phyloP scores from a whole-genome alignment of 2,113 vertebrate species.

The Ammospiza caudacuta region DNA sequence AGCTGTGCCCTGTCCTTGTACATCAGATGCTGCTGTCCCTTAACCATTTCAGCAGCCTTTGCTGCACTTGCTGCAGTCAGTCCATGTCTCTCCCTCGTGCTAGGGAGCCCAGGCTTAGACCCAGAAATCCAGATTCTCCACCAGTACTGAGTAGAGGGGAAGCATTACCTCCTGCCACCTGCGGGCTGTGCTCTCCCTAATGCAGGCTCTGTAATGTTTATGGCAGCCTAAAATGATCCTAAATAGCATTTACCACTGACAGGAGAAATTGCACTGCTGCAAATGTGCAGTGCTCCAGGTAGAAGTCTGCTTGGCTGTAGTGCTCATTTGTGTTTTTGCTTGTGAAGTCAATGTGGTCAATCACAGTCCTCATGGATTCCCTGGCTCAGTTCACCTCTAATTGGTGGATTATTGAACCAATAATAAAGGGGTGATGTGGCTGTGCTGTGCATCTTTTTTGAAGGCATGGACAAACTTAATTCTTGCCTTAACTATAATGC shows the following conservation, averaged over 20 bases:
- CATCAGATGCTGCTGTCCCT: neutral
- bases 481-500: neutral
- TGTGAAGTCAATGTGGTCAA: neutral
- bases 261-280: neutral
- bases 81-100: fast-evolving
- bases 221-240: neutral
- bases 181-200: neutral
- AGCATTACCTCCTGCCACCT: neutral
- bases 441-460: neutral
- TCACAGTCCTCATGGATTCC: neutral
- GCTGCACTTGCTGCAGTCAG: neutral
- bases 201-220: neutral
- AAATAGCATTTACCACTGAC: neutral
- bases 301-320: neutral
- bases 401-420: neutral
- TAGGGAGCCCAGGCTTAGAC: neutral
- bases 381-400: neutral
- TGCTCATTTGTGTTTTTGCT: neutral
- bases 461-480: neutral
- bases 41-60: neutral
- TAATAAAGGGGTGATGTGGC: neutral
- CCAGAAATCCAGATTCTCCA: neutral
- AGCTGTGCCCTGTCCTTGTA: neutral
- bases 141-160: neutral
- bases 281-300: neutral